These are phyloP conservation scores for Heliconius eleuchia DNA, from an alignment of 1,140 invertebrate species.

Conservation along the genomic window DNA sequence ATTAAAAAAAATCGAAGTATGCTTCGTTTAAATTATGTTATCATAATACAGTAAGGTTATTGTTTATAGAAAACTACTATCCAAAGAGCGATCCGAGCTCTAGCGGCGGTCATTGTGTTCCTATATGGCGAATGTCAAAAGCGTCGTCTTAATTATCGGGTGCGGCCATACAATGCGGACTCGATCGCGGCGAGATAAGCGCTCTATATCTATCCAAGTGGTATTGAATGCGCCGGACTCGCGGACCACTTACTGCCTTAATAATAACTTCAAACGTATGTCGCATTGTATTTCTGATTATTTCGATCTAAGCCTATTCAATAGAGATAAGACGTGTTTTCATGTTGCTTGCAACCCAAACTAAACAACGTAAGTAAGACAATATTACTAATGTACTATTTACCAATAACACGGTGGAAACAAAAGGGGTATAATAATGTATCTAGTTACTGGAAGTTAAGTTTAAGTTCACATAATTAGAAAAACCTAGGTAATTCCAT, in stretches of 20 bases:
- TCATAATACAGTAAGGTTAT: slow-evolving; percentile 77
- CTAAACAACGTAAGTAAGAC: slow-evolving; percentile 50
- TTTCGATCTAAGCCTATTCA: slow-evolving; percentile 74
- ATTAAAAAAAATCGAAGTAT: slow-evolving; percentile 25
- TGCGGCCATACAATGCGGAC: slow-evolving; percentile 76
- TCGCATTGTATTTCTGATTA: slow-evolving; percentile 78
- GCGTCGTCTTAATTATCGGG: slow-evolving; percentile 81
- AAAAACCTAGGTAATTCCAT: slow-evolving; percentile 42
- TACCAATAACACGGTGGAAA: neutral
- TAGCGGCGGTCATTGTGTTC: slow-evolving; percentile 79
- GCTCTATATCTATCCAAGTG: slow-evolving; percentile 66
- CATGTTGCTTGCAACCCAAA: slow-evolving; percentile 41
- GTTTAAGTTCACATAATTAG: neutral
- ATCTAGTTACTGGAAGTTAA: neutral
- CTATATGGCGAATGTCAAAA: slow-evolving; percentile 81
- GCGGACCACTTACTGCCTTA: slow-evolving; percentile 70
- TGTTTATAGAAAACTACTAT: slow-evolving; percentile 75
- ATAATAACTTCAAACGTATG: slow-evolving; percentile 79
- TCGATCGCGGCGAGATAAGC: slow-evolving; percentile 79
- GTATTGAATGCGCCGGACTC: slow-evolving; percentile 72
- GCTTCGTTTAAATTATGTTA: slow-evolving; percentile 75
- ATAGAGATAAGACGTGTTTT: slow-evolving; percentile 70
- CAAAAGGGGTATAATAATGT: neutral
- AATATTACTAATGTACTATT: slow-evolving; percentile 39
- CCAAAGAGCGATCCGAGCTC: slow-evolving; percentile 60